Conservation (phyloP, 1,140 invertebrate species). For the Carcinoscorpius rotundicauda region DNA sequence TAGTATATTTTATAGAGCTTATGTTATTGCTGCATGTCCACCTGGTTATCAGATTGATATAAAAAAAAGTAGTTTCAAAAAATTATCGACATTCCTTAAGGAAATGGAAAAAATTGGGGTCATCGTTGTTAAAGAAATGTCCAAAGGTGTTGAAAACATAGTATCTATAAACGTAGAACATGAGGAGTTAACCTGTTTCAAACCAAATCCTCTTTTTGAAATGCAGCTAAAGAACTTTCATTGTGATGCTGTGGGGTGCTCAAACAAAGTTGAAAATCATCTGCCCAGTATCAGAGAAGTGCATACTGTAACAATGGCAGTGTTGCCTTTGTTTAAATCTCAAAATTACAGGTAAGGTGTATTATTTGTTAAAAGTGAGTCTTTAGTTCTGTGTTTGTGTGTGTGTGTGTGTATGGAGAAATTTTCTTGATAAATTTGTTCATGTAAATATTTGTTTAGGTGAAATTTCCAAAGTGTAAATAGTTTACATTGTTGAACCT, state of each 20-base stretch:
- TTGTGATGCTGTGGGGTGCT: slow-evolving; percentile 25
- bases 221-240: slow-evolving; percentile 22
- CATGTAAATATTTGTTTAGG: too few relatives aligned
- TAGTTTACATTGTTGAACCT: too few relatives aligned
- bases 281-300: slow-evolving; percentile 50
- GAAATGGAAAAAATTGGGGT: slow-evolving; percentile 45
- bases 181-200: slow-evolving; percentile 34
- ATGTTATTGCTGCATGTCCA: slow-evolving; percentile 61
- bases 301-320: slow-evolving; percentile 51
- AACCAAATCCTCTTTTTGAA: slow-evolving; percentile 14
- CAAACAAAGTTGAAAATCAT: slow-evolving; percentile 27
- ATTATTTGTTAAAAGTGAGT: slow-evolving; percentile 12
- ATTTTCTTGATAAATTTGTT: too few relatives aligned
- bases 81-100: slow-evolving; percentile 62
- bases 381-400: too few relatives aligned
- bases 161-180: slow-evolving; percentile 43
- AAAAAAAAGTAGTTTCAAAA: slow-evolving; percentile 81
- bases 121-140: slow-evolving; percentile 51
- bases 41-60: slow-evolving; percentile 47
- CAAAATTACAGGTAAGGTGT: slow-evolving; percentile 40
- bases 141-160: slow-evolving; percentile 59
- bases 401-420: too few relatives aligned
- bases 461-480: too few relatives aligned
- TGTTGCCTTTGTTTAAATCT: slow-evolving; percentile 47
- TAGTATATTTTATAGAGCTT: slow-evolving; percentile 63